Conservation (phyloP, 2,113 vertebrate genomes). For the Channa maculata region DNA sequence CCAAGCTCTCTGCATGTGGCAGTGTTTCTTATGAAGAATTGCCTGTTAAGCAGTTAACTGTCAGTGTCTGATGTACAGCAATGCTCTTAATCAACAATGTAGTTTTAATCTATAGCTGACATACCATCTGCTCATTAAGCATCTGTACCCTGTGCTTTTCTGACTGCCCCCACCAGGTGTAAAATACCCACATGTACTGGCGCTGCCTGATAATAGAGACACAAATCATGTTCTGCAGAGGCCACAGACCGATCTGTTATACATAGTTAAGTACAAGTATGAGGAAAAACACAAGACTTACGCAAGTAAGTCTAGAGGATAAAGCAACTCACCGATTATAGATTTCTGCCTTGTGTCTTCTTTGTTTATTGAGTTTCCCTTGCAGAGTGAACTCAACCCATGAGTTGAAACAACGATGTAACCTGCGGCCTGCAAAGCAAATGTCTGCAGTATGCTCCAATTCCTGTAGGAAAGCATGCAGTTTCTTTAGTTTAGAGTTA, state of each 20-base stretch:
- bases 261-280: no score
- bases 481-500: background rate
- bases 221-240: background rate
- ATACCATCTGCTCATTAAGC: constrained; percentile 85
- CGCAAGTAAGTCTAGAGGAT: background rate
- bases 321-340: constrained; percentile 63
- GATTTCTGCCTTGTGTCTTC: constrained; percentile 53
- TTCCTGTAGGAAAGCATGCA: constrained; percentile 50
- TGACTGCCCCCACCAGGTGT: constrained; percentile 82
- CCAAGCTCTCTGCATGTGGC: constrained; percentile 80
- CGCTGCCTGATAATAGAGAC: constrained; percentile 65
- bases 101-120: constrained; percentile 2
- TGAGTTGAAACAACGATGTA: constrained; percentile 69
- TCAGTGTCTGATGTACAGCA: background rate
- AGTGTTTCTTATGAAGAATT: constrained; percentile 81
- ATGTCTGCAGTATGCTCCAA: constrained; percentile 67
- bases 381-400: constrained; percentile 81
- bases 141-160: constrained; percentile 79
- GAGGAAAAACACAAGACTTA: no score
- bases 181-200: constrained; percentile 80
- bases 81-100: background rate
- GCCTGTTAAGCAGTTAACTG: constrained; percentile 78
- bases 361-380: constrained; percentile 58
- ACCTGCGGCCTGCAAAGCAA: constrained; percentile 63
- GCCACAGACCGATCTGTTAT: background rate